Percentiles rank a stretch among this genome's conserved stretches.
phyloP scores from a whole-genome alignment of 2,113 vertebrate genomes.

The Heterotis niloticus region DNA sequence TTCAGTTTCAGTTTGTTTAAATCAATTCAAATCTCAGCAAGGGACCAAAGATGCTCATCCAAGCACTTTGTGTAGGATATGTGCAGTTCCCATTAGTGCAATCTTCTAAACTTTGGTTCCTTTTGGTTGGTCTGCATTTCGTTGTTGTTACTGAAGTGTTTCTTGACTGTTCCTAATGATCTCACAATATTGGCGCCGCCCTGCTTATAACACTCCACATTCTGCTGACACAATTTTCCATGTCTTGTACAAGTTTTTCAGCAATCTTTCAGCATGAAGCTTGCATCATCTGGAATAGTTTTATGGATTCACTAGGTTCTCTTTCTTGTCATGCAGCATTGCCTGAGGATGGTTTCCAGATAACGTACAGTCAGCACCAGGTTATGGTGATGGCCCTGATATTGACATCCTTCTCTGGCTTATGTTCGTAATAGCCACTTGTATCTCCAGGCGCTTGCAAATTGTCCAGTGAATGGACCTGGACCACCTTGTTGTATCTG shows the following conservation, averaged over 20 bases:
- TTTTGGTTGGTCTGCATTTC: no score
- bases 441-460: background rate
- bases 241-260: background rate
- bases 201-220: background rate
- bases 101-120: background rate
- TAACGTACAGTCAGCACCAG: no score
- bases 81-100: background rate
- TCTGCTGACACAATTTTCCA: background rate
- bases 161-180: background rate
- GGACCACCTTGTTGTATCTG: background rate
- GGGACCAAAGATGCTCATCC: background rate
- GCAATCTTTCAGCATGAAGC: background rate
- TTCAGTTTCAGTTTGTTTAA: no score
- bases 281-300: background rate
- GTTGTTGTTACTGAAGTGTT: background rate
- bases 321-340: background rate
- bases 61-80: background rate
- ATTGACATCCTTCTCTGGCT: background rate
- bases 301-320: background rate
- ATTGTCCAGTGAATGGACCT: background rate
- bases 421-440: background rate
- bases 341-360: background rate
- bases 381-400: no score
- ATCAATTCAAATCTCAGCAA: background rate
- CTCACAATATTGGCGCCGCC: no score